Conservation (phyloP, 2,888 invertebrate genomes). For the Orgyia antiqua region DNA sequence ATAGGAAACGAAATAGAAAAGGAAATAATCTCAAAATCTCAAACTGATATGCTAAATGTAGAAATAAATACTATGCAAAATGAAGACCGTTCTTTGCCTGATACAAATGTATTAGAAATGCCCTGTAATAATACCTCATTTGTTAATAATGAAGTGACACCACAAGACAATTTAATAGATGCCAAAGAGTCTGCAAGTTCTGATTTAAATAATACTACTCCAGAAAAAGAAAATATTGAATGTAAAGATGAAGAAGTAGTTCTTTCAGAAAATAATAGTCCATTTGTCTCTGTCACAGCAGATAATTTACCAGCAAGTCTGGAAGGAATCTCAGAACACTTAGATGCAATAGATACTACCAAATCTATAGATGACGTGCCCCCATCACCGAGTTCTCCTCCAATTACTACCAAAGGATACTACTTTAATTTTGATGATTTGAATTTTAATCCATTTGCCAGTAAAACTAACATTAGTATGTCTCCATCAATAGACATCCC, state of each 20-base stretch:
- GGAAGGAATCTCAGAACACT: neutral
- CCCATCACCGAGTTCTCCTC: too few species aligned
- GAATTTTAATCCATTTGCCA: conserved; percentile 56
- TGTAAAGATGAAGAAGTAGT: conserved; percentile 39
- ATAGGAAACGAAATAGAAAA: neutral
- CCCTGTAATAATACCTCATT: too few species aligned
- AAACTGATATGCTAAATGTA: too few species aligned
- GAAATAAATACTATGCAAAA: too few species aligned
- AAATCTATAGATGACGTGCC: neutral
- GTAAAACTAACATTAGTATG: conserved; percentile 51
- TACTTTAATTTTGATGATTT: conserved; percentile 15
- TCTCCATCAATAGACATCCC: conserved; percentile 43
- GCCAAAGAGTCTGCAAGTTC: too few species aligned
- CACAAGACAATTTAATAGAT: too few species aligned
- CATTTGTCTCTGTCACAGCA: conserved; percentile 43
- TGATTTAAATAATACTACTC: too few species aligned
- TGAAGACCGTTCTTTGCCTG: too few species aligned
- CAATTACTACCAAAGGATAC: too few species aligned
- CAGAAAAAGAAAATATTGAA: conserved; percentile 1
- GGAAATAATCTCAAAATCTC: too few species aligned
- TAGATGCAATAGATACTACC: neutral
- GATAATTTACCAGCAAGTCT: conserved; percentile 17
- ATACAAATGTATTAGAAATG: too few species aligned
- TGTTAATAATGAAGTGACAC: too few species aligned
- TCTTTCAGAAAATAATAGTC: conserved; percentile 47